Percentiles rank a stretch among this genome's conserved stretches.
Conservation (phyloP, 2,888 invertebrate species). For the Sesia apiformis region DNA sequence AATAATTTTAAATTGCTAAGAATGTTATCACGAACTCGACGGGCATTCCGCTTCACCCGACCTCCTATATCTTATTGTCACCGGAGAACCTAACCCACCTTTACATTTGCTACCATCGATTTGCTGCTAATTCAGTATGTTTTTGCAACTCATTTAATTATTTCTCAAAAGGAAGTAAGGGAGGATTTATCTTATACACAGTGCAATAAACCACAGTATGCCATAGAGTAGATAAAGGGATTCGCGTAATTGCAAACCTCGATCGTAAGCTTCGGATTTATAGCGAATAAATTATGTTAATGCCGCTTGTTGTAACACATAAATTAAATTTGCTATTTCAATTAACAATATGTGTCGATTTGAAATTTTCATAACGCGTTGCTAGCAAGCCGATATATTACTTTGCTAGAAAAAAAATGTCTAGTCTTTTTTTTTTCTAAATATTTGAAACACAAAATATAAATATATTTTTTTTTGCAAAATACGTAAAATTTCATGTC, state of each 20-base stretch:
- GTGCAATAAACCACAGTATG: conserved; percentile 9
- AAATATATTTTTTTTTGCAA: not conserved
- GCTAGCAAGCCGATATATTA: not conserved
- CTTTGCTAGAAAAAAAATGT: not conserved
- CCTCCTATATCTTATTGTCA: too few relatives aligned
- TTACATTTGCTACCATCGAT: too few relatives aligned
- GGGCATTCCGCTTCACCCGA: too few relatives aligned
- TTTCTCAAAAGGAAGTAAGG: too few relatives aligned
- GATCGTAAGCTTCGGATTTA: conserved; percentile 33
- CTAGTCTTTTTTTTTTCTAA: not conserved
- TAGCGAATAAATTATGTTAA: conserved; percentile 47
- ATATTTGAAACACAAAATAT: not conserved
- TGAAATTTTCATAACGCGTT: not conserved
- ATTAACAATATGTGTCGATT: not conserved
- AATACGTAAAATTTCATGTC: too few relatives aligned
- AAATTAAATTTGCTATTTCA: not conserved
- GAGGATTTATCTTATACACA: conserved; percentile 1
- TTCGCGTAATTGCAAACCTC: conserved; percentile 40
- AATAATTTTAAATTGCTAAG: too few relatives aligned
- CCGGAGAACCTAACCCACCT: too few relatives aligned
- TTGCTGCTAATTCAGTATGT: not conserved
- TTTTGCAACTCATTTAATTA: not conserved
- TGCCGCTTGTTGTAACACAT: conserved; percentile 13
- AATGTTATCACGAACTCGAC: too few relatives aligned
- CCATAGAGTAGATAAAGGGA: conserved; percentile 30